Evolutionary conservation across 2,888 invertebrate species (phyloP).

Genomic region (Ectropis crepuscularia): DNA sequence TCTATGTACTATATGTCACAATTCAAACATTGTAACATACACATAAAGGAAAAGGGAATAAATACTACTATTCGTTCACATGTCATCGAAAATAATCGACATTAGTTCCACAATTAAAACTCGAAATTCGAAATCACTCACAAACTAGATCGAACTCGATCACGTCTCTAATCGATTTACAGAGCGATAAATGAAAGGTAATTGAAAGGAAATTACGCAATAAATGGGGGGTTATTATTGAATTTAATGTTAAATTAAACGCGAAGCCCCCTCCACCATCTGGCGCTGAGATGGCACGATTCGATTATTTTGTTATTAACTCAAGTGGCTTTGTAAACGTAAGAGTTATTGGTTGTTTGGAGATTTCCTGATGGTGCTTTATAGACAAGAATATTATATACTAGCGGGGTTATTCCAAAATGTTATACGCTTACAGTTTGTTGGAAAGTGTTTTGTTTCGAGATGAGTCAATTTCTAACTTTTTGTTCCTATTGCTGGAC

Average conservation of each 20-base stretch:
- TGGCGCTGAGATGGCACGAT: conserved; percentile 66
- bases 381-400: no score
- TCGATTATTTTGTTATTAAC: conserved; percentile 56
- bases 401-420: no score
- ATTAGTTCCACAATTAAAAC: conserved; percentile 7
- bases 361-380: conserved; percentile 6
- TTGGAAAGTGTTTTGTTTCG: no score
- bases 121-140: conserved; percentile 13
- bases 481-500: no score
- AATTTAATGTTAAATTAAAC: conserved; percentile 84
- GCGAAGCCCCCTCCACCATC: conserved; percentile 73
- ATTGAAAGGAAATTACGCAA: conserved; percentile 84
- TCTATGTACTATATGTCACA: no score
- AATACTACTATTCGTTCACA: neutral
- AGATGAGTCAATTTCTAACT: no score
- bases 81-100: neutral
- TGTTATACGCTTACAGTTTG: no score
- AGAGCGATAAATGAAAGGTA: conserved; percentile 81
- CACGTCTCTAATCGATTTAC: conserved; percentile 72
- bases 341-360: conserved; percentile 20
- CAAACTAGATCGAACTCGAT: conserved; percentile 36
- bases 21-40: neutral
- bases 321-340: conserved; percentile 51
- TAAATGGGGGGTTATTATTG: conserved; percentile 84
- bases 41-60: no score